A percentile compares a stretch with the other conserved stretches of the same genome.
Evolutionary conservation across 2,113 vertebrate species (phyloP).

Genomic region (Penelope pileata): DNA sequence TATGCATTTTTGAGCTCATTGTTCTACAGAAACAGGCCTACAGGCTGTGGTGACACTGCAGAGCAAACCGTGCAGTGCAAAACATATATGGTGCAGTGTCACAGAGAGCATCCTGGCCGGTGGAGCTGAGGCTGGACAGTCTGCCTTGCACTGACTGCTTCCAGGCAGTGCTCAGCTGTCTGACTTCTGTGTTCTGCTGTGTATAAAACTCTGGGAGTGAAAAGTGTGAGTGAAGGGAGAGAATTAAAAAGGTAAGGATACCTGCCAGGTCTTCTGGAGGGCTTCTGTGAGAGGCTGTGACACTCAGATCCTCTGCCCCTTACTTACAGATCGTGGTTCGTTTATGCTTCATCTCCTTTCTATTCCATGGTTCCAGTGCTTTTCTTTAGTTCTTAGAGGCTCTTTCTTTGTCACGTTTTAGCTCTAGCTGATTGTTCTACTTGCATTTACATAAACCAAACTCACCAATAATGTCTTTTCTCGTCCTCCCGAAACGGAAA

Average conservation of each 20-base stretch:
- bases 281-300: not conserved
- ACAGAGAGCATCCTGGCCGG: not conserved
- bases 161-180: fast-evolving
- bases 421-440: not conserved
- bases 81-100: not conserved
- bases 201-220: not conserved
- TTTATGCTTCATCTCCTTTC: not conserved
- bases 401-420: not conserved
- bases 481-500: not conserved
- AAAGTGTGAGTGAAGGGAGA: not conserved
- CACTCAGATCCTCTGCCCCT: not conserved
- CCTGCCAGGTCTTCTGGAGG: not conserved
- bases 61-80: not conserved
- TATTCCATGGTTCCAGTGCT: not conserved
- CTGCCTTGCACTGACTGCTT: not conserved
- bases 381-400: not conserved
- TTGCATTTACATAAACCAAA: not conserved
- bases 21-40: too few relatives aligned
- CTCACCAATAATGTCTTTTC: not conserved
- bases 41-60: not conserved
- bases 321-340: not conserved
- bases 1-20: too few relatives aligned
- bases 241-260: not conserved
- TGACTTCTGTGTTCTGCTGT: not conserved
- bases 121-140: not conserved